These are phyloP conservation scores for Nomia melanderi DNA, from an alignment of 1,140 invertebrate species.

Conservation along the genomic window DNA sequence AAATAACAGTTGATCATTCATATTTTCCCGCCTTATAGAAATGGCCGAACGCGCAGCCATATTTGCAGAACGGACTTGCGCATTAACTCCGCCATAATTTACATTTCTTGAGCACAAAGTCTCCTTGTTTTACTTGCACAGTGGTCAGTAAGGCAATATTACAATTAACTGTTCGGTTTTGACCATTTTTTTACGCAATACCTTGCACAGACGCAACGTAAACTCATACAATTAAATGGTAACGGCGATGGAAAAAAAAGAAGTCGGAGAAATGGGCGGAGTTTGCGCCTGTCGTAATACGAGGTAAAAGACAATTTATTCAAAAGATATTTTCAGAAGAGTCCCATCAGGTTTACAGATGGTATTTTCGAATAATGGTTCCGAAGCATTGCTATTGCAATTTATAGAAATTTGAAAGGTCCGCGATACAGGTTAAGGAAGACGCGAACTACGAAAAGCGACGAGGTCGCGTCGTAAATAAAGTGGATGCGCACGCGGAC, in stretches of 20 bases:
- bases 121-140: constrained; percentile 7
- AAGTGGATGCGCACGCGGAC: constrained; percentile 55
- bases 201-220: too few species aligned
- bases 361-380: not conserved
- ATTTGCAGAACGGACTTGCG: constrained; percentile 34
- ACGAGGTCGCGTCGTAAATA: constrained; percentile 45
- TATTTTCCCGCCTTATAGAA: constrained; percentile 38
- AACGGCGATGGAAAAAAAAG: constrained; percentile 35
- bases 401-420: not conserved
- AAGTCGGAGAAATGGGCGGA: constrained; percentile 57
- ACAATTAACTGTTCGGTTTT: constrained; percentile 4
- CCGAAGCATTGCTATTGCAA: not conserved
- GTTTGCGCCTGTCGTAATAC: constrained; percentile 50
- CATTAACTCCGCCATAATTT: constrained; percentile 33
- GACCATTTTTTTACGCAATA: not conserved
- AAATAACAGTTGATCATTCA: not conserved
- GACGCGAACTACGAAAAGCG: constrained; percentile 8
- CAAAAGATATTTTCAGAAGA: not conserved
- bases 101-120: constrained; percentile 24
- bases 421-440: constrained; percentile 42
- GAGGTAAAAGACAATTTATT: constrained; percentile 10
- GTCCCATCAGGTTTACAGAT: not conserved
- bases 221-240: not conserved
- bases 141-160: not conserved
- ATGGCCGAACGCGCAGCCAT: constrained; percentile 43